These are phyloP conservation scores for Gambusia affinis DNA, from an alignment of 2,113 vertebrate genomes.

Conservation along the genomic window DNA sequence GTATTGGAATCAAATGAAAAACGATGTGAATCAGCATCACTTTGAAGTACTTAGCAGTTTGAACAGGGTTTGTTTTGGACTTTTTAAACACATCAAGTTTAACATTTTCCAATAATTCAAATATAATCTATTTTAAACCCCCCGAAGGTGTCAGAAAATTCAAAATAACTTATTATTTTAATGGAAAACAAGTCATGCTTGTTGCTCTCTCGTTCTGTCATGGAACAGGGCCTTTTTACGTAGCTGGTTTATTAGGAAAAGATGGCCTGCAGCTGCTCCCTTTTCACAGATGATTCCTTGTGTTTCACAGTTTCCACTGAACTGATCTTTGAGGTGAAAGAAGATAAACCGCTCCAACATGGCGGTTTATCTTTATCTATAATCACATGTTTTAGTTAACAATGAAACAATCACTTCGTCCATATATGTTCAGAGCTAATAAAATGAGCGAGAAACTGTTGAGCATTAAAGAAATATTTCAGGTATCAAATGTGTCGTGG, in stretches of 20 bases:
- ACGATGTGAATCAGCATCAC: neutral
- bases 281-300: neutral
- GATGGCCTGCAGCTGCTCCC: neutral
- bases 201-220: conserved; percentile 17
- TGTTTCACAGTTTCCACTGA: neutral
- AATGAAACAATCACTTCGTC: neutral
- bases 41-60: neutral
- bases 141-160: neutral
- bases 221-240: conserved; percentile 63
- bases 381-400: neutral
- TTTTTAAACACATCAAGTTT: neutral
- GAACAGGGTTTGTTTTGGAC: neutral
- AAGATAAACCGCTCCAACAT: neutral
- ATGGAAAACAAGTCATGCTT: neutral
- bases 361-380: neutral
- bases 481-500: conserved; percentile 18
- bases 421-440: neutral
- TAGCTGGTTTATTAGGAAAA: conserved; percentile 3
- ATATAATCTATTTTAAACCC: neutral
- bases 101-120: neutral
- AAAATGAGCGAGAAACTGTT: conserved; percentile 2
- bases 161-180: neutral
- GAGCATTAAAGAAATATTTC: conserved; percentile 14
- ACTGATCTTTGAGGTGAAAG: neutral
- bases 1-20: no score